phyloP scores from a whole-genome alignment of 2,888 invertebrate species.

The Tetanocera ferruginea region DNA sequence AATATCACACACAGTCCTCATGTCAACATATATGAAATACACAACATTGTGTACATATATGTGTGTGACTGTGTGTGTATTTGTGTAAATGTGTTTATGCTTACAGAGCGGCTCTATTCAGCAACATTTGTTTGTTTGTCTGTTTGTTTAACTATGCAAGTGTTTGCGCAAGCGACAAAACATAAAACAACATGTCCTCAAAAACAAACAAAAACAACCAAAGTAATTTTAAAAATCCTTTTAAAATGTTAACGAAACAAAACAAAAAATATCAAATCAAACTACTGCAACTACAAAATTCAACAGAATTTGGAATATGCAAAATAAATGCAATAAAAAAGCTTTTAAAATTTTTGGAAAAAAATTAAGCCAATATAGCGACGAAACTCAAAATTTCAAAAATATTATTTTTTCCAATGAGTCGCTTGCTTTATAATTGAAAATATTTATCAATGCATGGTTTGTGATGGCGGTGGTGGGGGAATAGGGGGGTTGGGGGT shows the following conservation, averaged over 20 bases:
- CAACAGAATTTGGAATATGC: background rate
- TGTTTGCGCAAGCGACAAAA: slow-evolving; percentile 9
- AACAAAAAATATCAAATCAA: background rate
- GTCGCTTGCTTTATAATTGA: background rate
- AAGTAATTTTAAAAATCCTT: slow-evolving; percentile 8
- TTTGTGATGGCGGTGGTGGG: too few species aligned
- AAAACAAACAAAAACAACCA: background rate
- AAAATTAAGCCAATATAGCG: background rate
- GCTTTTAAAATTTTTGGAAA: background rate
- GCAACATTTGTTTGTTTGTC: too few species aligned
- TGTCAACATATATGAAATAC: background rate
- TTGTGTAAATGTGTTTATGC: background rate
- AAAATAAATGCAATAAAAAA: slow-evolving; percentile 16
- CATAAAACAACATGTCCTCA: background rate
- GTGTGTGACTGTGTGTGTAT: background rate
- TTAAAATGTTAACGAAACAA: slow-evolving; percentile 11
- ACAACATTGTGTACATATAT: background rate
- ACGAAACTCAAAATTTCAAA: background rate
- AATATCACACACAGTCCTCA: slow-evolving; percentile 1
- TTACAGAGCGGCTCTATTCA: background rate
- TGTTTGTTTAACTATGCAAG: slow-evolving; percentile 4
- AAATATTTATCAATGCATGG: too few species aligned
- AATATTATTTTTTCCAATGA: background rate
- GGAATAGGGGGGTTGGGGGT: too few species aligned
- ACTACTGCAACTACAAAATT: background rate